Base-by-base conservation (phyloP, 2,797 vertebrate genomes). In the Acomys russatus region DNA sequence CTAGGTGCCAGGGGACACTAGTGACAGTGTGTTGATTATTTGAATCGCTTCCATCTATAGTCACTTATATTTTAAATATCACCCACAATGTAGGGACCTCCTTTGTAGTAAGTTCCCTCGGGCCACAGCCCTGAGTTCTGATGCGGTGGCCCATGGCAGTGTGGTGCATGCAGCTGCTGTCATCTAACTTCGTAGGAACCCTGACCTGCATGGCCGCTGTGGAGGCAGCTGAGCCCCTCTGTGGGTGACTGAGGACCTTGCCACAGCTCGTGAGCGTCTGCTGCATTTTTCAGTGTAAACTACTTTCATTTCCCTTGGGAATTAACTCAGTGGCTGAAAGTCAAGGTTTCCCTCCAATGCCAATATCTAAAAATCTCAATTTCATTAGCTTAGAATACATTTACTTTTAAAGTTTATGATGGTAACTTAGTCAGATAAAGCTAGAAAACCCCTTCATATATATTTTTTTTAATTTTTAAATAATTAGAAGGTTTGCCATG, bases 251-350 rank as follows among this genome's bases (percentile, higher is more conserved):
- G 8, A 33, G 80, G 84, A 64, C 88, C 94, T 93, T 74, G 85
- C 85, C 83, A 70, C 33, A 54, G 51, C 74, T 87, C 76, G 87
- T 38, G 18, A 83, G n/a, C 20, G 3, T 86, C 70, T 22, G 70
- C 87, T 88, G 78, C 14, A 54, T 71, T 64, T 94, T 92, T 83
- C 56, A 83, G 49, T 61, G 86, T 56, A 68, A 96, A 87, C 66
- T 86, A 92, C 56, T 88, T 90, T 80, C 88, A 87, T 74, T 92
- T 96, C 56, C 83, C 91, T 86, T 92, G 80, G 79, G 88, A 93
- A 23, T 68, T 63, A 93, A 23, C 63, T 63, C 51, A 78, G 15
- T 68, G 88, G 91, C 63, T 74, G 64, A 93, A 92, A 91, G 82
- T 95, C 94, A 95, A 96, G 85, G 51, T 66, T 77, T 44, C 6